Conservation (phyloP, 1,140 invertebrate species). For the Cryptotermes secundus region DNA sequence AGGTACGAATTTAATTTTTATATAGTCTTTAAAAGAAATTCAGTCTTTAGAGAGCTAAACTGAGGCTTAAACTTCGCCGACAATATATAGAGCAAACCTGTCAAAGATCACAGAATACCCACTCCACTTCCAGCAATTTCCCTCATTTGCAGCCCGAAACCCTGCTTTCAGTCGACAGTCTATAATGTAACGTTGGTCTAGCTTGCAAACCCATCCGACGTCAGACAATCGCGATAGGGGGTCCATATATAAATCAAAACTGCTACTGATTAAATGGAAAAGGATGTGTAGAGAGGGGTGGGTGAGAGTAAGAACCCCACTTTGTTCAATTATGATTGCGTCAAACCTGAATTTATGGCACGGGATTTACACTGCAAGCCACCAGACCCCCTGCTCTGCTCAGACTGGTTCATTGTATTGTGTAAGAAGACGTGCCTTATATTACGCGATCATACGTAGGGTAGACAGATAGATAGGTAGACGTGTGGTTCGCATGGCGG, state of each 20-base stretch:
- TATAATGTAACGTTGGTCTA: background rate
- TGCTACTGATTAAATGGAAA: constrained; percentile 8
- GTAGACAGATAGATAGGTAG: no score
- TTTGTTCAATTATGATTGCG: constrained; percentile 17
- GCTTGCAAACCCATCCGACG: background rate
- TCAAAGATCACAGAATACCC: background rate
- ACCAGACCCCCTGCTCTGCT: background rate
- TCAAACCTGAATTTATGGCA: constrained; percentile 16
- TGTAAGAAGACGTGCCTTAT: background rate
- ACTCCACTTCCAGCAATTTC: background rate
- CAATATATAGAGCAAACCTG: background rate
- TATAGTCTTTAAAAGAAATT: no score
- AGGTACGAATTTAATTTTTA: no score
- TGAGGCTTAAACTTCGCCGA: no score
- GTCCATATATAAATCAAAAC: constrained; percentile 3
- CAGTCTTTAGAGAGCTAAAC: no score
- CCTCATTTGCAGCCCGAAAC: background rate
- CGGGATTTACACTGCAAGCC: background rate
- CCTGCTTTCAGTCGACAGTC: background rate
- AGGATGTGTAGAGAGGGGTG: background rate
- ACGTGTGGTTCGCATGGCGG: background rate
- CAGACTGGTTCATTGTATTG: background rate
- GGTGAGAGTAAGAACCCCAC: background rate
- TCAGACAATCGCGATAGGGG: background rate
- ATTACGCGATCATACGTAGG: no score